These are phyloP conservation scores for Pachypeltis micranthus DNA, from an alignment of 1,140 invertebrate species.

Conservation along the genomic window DNA sequence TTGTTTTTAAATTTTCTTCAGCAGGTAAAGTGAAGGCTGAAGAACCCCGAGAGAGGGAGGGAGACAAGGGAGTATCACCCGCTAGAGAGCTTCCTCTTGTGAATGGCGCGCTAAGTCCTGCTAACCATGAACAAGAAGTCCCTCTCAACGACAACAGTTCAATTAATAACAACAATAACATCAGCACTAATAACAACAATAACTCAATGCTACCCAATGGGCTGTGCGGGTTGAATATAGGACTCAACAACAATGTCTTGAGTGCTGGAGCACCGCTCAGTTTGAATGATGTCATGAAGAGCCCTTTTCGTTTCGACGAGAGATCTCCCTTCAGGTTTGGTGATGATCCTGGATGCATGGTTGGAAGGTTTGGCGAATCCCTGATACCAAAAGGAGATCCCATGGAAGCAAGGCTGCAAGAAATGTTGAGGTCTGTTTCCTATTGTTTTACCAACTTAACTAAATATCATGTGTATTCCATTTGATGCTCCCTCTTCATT, in stretches of 20 bases:
- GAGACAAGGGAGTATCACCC: conserved; percentile 17
- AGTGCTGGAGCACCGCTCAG: conserved; percentile 27
- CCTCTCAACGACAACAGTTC: conserved; percentile 30
- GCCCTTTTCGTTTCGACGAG: conserved; percentile 64
- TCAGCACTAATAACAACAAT: conserved; percentile 24
- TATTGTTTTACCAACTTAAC: not conserved
- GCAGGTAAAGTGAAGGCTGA: conserved; percentile 22
- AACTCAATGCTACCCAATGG: conserved; percentile 18
- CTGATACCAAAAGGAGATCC: conserved; percentile 82
- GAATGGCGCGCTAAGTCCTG: conserved; percentile 29
- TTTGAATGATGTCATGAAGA: conserved; percentile 41
- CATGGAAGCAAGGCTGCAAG: conserved; percentile 80
- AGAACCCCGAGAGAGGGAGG: conserved; percentile 12
- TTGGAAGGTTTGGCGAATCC: conserved; percentile 65
- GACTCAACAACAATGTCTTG: conserved; percentile 36
- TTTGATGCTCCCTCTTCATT: no score
- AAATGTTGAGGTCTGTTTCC: conserved; percentile 56
- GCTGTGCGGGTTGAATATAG: conserved; percentile 35
- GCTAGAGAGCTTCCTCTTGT: conserved; percentile 14
- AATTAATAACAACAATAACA: conserved; percentile 37
- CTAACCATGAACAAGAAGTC: conserved; percentile 23
- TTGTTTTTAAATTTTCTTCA: not conserved
- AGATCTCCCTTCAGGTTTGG: conserved; percentile 59
- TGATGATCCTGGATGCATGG: conserved; percentile 63
- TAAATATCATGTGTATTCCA: not conserved